These are phyloP conservation scores for Barypeithes pellucidus DNA, from an alignment of 2,888 invertebrate species.

Conservation along the genomic window DNA sequence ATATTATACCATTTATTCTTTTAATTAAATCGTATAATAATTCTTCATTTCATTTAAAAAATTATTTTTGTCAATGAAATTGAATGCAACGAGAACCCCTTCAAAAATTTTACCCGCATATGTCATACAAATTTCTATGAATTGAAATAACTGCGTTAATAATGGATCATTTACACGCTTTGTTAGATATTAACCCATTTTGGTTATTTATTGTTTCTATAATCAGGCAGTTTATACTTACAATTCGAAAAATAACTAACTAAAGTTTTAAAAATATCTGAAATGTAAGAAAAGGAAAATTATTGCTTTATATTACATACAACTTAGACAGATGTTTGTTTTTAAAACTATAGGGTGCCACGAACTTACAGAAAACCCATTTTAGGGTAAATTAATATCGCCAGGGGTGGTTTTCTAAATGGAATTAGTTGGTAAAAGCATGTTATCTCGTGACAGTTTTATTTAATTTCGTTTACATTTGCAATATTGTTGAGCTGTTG, in stretches of 20 bases:
- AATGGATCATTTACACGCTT: neutral
- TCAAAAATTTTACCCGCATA: slow-evolving; percentile 27
- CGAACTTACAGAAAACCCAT: slow-evolving; percentile 6
- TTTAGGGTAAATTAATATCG: slow-evolving; percentile 20
- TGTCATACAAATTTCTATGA: neutral
- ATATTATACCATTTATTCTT: too few species aligned
- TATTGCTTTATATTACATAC: neutral
- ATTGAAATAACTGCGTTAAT: neutral
- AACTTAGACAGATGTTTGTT: slow-evolving; percentile 17
- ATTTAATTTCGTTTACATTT: neutral
- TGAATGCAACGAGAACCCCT: too few species aligned
- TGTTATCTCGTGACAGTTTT: neutral
- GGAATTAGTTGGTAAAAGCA: slow-evolving; percentile 5
- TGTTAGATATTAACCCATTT: slow-evolving; percentile 1
- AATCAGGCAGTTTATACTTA: too few species aligned
- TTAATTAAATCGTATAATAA: too few species aligned
- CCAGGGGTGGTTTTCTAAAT: neutral
- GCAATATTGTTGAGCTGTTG: too few species aligned
- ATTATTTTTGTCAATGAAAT: too few species aligned
- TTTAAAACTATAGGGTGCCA: slow-evolving; percentile 11
- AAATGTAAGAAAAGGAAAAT: neutral
- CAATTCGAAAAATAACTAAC: too few species aligned
- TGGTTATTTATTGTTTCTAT: neutral
- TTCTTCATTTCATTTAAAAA: too few species aligned
- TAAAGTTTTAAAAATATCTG: too few species aligned